These are phyloP conservation scores for Neoitamus cyanurus DNA, from an alignment of 2,888 invertebrate genomes.

Conservation along the genomic window DNA sequence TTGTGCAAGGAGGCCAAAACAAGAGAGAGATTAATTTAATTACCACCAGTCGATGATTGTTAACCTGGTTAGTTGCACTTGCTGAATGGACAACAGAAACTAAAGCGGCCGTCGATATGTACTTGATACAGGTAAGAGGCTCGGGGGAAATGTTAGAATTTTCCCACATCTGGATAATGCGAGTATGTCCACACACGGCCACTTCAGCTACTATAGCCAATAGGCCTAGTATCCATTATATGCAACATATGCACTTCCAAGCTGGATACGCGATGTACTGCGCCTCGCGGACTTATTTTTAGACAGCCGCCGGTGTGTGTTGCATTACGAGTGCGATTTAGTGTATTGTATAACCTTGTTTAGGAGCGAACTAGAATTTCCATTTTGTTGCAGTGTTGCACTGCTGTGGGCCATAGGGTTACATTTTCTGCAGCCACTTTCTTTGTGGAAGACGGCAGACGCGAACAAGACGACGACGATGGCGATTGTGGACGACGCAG, in stretches of 20 bases:
- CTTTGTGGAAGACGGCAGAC: background rate
- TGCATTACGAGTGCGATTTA: background rate
- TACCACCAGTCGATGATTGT: slow-evolving; percentile 12
- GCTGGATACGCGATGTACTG: background rate
- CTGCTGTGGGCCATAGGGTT: background rate
- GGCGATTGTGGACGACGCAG: background rate
- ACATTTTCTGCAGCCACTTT: slow-evolving; percentile 5
- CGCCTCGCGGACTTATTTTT: slow-evolving; percentile 13
- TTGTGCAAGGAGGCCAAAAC: background rate
- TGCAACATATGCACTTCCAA: background rate
- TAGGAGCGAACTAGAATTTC: slow-evolving; percentile 33
- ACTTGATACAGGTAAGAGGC: slow-evolving; percentile 42
- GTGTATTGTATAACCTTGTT: slow-evolving; percentile 26
- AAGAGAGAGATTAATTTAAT: slow-evolving; percentile 24
- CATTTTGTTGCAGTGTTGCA: background rate
- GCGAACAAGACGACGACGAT: background rate
- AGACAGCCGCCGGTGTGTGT: slow-evolving; percentile 3
- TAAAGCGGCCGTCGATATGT: slow-evolving; percentile 27
- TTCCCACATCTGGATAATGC: background rate
- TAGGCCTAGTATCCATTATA: background rate
- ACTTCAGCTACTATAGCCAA: background rate
- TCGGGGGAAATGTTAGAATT: background rate
- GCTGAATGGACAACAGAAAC: slow-evolving; percentile 24
- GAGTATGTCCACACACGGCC: background rate
- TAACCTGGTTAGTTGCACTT: background rate